A percentile compares a stretch with the other conserved stretches of the same genome.
phyloP scores from a whole-genome alignment of 2,888 invertebrate genomes.

The Apodemia zela region DNA sequence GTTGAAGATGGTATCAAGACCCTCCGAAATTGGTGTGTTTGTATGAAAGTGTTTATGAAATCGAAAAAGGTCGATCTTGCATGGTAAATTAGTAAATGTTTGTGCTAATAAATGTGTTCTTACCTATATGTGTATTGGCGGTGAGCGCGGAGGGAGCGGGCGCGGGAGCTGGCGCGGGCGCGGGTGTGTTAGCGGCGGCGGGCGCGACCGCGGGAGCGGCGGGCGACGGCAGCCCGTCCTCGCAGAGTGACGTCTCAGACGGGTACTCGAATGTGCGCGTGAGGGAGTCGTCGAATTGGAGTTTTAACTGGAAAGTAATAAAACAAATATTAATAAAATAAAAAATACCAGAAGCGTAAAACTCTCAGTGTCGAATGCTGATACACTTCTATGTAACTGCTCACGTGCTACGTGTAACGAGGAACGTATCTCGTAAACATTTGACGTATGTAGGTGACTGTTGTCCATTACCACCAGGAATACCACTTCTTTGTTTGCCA shows the following conservation, averaged over 20 bases:
- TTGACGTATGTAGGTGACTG: too few species aligned
- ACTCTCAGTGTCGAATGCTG: background rate
- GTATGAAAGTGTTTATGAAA: background rate
- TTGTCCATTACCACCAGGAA: too few species aligned
- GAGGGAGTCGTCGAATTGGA: conserved; percentile 93
- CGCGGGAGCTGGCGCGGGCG: conserved; percentile 27
- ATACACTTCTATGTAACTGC: background rate
- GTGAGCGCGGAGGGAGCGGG: conserved; percentile 44
- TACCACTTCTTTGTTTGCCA: too few species aligned
- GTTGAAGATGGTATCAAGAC: background rate
- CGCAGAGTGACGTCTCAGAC: conserved; percentile 90
- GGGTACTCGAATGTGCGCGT: conserved; percentile 96
- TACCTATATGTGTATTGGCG: conserved; percentile 65
- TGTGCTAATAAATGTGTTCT: conserved; percentile 3
- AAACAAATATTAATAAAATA: background rate
- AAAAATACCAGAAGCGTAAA: background rate
- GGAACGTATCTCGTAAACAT: too few species aligned
- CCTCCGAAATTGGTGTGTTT: background rate
- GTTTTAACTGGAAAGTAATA: conserved; percentile 84
- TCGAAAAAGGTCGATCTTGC: background rate
- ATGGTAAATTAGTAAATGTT: background rate
- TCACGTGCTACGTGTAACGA: too few species aligned
- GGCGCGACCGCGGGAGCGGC: conserved; percentile 29
- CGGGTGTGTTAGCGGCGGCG: conserved; percentile 25
- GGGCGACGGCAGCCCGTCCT: conserved; percentile 68